phyloP scores from a whole-genome alignment of 2,113 vertebrate species.

The Platysteira castanea region DNA sequence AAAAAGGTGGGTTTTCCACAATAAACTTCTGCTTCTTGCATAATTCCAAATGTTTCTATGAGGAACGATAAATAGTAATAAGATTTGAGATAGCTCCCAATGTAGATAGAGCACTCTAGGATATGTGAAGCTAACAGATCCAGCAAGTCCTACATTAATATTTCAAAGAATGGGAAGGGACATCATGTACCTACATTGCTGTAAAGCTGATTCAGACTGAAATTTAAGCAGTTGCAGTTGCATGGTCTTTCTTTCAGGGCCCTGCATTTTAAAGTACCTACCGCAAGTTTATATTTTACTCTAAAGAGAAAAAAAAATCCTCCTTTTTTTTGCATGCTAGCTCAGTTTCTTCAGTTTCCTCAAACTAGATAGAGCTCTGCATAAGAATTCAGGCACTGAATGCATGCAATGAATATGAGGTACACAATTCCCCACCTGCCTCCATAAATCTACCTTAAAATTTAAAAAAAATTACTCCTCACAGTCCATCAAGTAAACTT shows the following conservation, averaged over 20 bases:
- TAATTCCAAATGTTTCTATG: not conserved
- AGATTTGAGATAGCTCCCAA: not conserved
- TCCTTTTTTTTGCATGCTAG: not conserved
- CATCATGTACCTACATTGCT: not conserved
- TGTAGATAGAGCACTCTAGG: not conserved
- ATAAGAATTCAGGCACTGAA: not conserved
- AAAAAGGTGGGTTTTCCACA: not conserved
- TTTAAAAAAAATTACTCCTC: not conserved
- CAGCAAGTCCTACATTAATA: not conserved
- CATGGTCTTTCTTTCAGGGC: not conserved
- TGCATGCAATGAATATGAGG: accelerated
- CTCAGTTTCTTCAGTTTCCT: not conserved
- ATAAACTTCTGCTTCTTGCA: not conserved
- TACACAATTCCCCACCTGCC: not conserved
- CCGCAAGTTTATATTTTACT: not conserved
- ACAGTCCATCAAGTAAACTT: not conserved
- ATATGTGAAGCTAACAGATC: not conserved
- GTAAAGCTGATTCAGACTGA: not conserved
- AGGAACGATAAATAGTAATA: not conserved
- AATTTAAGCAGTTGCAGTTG: not conserved
- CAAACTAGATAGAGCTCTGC: not conserved
- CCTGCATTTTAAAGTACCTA: not conserved
- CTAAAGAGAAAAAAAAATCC: not conserved
- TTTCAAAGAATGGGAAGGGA: not conserved
- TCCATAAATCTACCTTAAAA: not conserved